Evolutionary conservation across 2,797 vertebrate species (phyloP).

Genomic region (Erpetoichthys calabaricus): DNA sequence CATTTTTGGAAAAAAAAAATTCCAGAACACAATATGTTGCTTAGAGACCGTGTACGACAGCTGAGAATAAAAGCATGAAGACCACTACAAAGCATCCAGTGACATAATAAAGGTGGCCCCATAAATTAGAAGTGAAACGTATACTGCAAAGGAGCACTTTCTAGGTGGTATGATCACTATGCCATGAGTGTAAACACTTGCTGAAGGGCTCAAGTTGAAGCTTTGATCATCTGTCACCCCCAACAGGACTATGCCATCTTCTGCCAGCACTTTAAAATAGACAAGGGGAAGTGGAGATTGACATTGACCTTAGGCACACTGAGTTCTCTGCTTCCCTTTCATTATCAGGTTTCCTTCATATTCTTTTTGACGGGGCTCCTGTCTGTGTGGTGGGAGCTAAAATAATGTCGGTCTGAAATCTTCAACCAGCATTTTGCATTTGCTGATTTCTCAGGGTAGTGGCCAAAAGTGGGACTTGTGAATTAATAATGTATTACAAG

Average conservation of each 20-base stretch:
- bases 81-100: too few species aligned
- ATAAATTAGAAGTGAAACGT: slow-evolving; percentile 26
- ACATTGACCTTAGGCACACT: slow-evolving; percentile 19
- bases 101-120: slow-evolving; percentile 14
- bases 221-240: slow-evolving; percentile 31
- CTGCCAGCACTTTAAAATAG: slow-evolving; percentile 27
- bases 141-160: slow-evolving; percentile 20
- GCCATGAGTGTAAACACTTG: slow-evolving; percentile 15
- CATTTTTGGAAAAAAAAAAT: too few species aligned
- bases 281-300: slow-evolving; percentile 16
- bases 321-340: slow-evolving; percentile 18
- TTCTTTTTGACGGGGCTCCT: slow-evolving; percentile 9
- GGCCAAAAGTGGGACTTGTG: too few species aligned
- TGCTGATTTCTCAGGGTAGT: too few species aligned
- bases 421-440: too few species aligned
- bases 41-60: too few species aligned
- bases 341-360: slow-evolving; percentile 16
- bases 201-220: slow-evolving; percentile 13
- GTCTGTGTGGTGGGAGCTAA: too few species aligned
- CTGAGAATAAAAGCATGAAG: too few species aligned
- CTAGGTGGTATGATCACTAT: slow-evolving; percentile 26
- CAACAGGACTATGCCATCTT: slow-evolving; percentile 11
- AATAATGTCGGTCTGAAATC: too few species aligned
- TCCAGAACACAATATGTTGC: too few species aligned
- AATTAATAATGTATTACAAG: too few species aligned